phyloP scores from a whole-genome alignment of 2,113 vertebrate species.

The Passerina amoena region DNA sequence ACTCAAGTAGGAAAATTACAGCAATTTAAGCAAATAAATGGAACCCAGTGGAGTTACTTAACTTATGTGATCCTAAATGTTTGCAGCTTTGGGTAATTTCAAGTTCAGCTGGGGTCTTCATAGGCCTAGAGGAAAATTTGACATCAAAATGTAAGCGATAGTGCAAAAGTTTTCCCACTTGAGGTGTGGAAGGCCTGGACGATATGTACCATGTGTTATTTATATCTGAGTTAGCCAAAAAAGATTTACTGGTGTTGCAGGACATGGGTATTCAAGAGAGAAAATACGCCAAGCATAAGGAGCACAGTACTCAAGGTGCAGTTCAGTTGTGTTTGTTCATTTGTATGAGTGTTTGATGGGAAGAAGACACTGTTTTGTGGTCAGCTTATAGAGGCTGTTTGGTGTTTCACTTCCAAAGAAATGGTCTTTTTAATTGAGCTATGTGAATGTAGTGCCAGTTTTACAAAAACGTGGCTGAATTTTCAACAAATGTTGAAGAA shows the following conservation, averaged over 20 bases:
- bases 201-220: background rate
- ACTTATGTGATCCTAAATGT: background rate
- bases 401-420: background rate
- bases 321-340: background rate
- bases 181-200: background rate
- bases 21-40: background rate
- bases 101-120: background rate
- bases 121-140: background rate
- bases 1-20: background rate
- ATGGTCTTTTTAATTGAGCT: background rate
- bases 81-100: background rate
- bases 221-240: background rate
- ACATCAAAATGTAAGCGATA: accelerated
- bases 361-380: background rate
- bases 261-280: background rate
- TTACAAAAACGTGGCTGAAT: background rate
- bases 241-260: background rate
- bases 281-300: background rate
- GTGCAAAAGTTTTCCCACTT: background rate
- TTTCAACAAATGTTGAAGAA: background rate
- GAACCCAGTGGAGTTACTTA: background rate
- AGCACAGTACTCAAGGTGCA: background rate
- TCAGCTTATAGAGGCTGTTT: background rate
- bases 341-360: background rate
- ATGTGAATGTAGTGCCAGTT: accelerated